A percentile compares a stretch with the other conserved stretches of the same genome.
Conservation (phyloP, 2,797 vertebrate genomes). For the Ctenopoma multispine region DNA sequence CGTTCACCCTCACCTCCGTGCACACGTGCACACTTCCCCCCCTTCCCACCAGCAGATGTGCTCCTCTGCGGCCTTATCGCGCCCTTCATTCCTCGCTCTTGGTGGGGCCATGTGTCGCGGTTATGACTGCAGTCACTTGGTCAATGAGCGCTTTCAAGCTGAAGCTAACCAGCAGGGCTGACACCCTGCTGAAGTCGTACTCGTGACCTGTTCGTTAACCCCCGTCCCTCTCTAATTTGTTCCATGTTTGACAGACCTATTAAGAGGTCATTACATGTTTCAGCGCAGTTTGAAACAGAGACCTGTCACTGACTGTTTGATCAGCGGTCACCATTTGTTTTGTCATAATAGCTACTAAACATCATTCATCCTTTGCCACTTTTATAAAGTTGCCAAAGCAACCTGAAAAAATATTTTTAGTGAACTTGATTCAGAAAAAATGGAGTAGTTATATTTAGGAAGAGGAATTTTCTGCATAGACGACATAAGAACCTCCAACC, state of each 20-base stretch:
- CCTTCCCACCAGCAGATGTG: constrained; percentile 72
- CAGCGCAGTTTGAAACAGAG: constrained; percentile 39
- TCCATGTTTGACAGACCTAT: constrained; percentile 76
- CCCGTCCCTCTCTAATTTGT: constrained; percentile 68
- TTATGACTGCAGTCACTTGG: constrained; percentile 46
- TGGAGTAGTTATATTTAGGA: too few species aligned
- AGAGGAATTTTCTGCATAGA: too few species aligned
- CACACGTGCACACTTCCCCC: constrained; percentile 49
- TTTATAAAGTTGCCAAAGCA: too few species aligned
- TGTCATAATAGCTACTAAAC: constrained; percentile 14
- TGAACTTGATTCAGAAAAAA: too few species aligned
- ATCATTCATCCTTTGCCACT: neutral
- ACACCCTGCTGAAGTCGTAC: constrained; percentile 39
- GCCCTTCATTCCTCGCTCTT: constrained; percentile 45
- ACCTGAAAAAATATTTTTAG: too few species aligned
- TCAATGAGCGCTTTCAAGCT: constrained; percentile 32
- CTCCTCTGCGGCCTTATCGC: constrained; percentile 56
- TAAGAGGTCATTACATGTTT: constrained; percentile 69
- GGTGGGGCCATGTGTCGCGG: constrained; percentile 47
- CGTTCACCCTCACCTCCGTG: constrained; percentile 16
- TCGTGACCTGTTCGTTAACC: constrained; percentile 56
- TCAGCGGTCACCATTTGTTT: constrained; percentile 47
- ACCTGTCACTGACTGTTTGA: constrained; percentile 43
- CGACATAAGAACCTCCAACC: too few species aligned
- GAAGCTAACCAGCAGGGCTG: constrained; percentile 44